These are phyloP conservation scores for Andricus quercusramuli DNA, from an alignment of 2,888 invertebrate species.

Conservation along the genomic window DNA sequence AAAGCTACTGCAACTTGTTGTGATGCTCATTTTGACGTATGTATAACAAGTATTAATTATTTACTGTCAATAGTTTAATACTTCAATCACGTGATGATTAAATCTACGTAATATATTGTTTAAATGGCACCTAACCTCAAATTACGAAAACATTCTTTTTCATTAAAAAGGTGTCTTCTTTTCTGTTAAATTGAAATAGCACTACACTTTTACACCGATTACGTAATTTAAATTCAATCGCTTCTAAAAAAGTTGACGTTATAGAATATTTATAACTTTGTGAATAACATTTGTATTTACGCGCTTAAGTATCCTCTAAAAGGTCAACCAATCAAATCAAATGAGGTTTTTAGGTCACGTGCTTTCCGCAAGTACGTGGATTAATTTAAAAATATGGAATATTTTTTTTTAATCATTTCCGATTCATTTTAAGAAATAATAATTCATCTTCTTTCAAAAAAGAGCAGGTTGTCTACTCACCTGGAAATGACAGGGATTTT, in stretches of 20 bases:
- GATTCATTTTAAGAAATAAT: too few relatives aligned
- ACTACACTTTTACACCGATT: not conserved
- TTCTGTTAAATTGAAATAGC: not conserved
- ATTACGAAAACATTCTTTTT: not conserved
- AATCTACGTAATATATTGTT: not conserved
- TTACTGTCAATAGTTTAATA: not conserved
- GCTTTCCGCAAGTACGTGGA: too few relatives aligned
- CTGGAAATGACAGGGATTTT: too few relatives aligned
- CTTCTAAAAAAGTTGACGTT: not conserved
- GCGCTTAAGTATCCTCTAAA: not conserved
- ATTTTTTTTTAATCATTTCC: too few relatives aligned
- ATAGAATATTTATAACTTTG: not conserved
- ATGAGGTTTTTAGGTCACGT: too few relatives aligned
- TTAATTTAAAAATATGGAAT: too few relatives aligned
- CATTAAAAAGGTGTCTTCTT: not conserved
- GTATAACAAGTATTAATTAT: not conserved
- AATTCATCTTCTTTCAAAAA: too few relatives aligned
- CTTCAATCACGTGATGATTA: too few relatives aligned
- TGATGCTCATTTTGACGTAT: not conserved
- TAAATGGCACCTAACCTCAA: not conserved
- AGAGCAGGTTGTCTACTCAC: too few relatives aligned
- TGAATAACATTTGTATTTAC: not conserved
- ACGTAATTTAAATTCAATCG: not conserved
- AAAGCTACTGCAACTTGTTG: not conserved
- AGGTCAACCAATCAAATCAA: too few relatives aligned